Conservation (phyloP, 2,797 vertebrate species). For the Pseudomugil gertrudae region DNA sequence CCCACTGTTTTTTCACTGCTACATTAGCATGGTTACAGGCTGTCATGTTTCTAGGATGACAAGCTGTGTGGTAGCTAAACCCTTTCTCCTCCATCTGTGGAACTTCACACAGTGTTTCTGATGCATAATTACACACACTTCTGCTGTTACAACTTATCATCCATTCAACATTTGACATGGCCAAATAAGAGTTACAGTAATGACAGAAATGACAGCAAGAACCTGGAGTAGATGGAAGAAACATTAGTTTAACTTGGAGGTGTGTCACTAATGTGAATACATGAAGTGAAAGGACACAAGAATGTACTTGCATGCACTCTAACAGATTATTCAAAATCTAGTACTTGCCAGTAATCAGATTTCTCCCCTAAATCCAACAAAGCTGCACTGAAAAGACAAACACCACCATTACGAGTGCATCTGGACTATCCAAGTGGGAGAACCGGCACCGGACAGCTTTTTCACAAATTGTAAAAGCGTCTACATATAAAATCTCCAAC, state of each 20-base stretch:
- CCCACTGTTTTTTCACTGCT: slow-evolving; percentile 15
- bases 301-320: slow-evolving; percentile 30
- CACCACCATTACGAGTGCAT: slow-evolving; percentile 6
- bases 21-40: slow-evolving; percentile 40
- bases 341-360: slow-evolving; percentile 29
- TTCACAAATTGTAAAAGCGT: slow-evolving; percentile 8
- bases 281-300: slow-evolving; percentile 13
- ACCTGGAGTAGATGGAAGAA: background rate
- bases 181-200: slow-evolving; percentile 5
- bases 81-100: slow-evolving; percentile 70
- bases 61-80: slow-evolving; percentile 57
- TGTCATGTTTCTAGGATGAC: slow-evolving; percentile 35
- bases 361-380: slow-evolving; percentile 17
- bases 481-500: slow-evolving; percentile 6
- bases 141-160: slow-evolving; percentile 1
- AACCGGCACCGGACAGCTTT: slow-evolving; percentile 2
- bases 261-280: slow-evolving; percentile 27
- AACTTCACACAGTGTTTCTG: slow-evolving; percentile 40
- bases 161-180: slow-evolving; percentile 4
- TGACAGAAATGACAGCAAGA: slow-evolving; percentile 9
- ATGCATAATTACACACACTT: slow-evolving; percentile 21
- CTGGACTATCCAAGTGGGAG: slow-evolving; percentile 12
- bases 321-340: slow-evolving; percentile 26
- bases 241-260: background rate
- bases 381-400: slow-evolving; percentile 24